Evolutionary conservation across 2,888 invertebrate species (phyloP), one percentile per base, ranked within the genome.

Genomic region (Nudaria mundana): DNA sequence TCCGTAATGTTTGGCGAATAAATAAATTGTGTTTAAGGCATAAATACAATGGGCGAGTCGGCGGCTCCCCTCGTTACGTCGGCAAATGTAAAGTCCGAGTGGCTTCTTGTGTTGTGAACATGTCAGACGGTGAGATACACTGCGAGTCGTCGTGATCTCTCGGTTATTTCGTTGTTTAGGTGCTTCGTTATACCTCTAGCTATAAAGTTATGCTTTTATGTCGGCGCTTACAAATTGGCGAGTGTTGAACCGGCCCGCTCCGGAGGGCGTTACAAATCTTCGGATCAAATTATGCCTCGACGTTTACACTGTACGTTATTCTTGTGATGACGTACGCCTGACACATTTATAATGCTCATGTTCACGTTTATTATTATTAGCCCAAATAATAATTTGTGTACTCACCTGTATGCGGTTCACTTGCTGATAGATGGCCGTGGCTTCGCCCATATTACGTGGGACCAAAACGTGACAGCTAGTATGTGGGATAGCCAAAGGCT

Each of bases 1-100:
- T 80, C 76, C 82, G 85, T 85, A 85, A 87, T 87, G 86, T 87
- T 85, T 81, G 80, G 80, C 82, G 85, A 85, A 88, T 88, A 85
- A 85, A 87, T 87, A 87, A 86, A 86, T 86, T 76, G 83, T 76
- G 78, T 79, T 81, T 78, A 74, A 81, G 76, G 82, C 81, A 86
- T 84, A 87, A 86, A 86, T 85, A 87, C 87, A 86, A 87, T 87
- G 87, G 87, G 75, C 72, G 72, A 69, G 69, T 63, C 71, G 77
- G 80, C 81, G 78, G 82, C 82, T 79, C 68, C 79, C 73, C 81
- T 88, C 87, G 87, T 88, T 87, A 88, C 81, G 84, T 80, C 85
- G 83, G 84, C 80, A 77, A 81, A 80, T 84, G 83, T 81, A 84
- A 83, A 86, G 84, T 83, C 76, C 77, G 73, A 70, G 70, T 69